A percentile compares a stretch with the other conserved stretches of the same genome.
phyloP scores from a whole-genome alignment of 2,888 invertebrate species.

The Molanna angustata region DNA sequence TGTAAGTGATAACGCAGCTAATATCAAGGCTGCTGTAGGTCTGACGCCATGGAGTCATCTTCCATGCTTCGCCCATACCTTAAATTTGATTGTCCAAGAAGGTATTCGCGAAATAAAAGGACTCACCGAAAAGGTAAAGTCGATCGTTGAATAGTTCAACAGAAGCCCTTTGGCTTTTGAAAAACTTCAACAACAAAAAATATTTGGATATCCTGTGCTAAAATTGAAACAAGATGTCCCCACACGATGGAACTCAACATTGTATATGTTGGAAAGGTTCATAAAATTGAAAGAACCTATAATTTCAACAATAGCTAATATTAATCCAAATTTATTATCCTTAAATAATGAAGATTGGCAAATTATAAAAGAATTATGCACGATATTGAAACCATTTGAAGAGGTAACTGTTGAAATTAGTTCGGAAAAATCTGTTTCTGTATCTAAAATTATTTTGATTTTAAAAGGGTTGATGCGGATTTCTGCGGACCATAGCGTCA shows the following conservation, averaged over 20 bases:
- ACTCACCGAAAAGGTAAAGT: neutral
- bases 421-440: neutral
- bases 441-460: neutral
- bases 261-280: slow-evolving; percentile 31
- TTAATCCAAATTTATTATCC: neutral
- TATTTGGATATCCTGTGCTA: neutral
- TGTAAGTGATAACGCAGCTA: neutral
- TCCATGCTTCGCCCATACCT: neutral
- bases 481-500: too few species aligned
- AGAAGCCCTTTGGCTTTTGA: neutral
- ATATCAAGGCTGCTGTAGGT: neutral
- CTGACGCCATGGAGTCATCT: neutral
- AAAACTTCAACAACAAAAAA: neutral
- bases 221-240: slow-evolving; percentile 28
- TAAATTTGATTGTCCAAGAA: neutral
- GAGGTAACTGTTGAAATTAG: neutral
- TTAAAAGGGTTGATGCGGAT: neutral
- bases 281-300: slow-evolving; percentile 15
- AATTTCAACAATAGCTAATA: neutral
- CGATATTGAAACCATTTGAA: neutral
- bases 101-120: neutral
- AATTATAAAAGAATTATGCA: neutral
- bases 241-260: slow-evolving; percentile 32
- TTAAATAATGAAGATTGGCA: neutral
- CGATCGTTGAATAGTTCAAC: neutral